phyloP scores from a whole-genome alignment of 1,140 invertebrate genomes.

The Tetragnatha versicolor region DNA sequence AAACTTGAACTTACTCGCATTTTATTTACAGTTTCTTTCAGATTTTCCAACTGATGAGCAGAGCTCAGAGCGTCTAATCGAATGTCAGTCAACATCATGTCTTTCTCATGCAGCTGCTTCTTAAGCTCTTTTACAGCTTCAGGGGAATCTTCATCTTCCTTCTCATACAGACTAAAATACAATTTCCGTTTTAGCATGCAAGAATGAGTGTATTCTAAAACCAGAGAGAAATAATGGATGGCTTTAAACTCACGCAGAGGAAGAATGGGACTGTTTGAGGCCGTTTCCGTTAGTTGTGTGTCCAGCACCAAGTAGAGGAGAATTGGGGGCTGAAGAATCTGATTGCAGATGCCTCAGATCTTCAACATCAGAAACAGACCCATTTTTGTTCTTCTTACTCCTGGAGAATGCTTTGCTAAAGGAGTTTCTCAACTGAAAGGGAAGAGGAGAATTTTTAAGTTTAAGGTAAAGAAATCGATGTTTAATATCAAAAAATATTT shows the following conservation, averaged over 20 bases:
- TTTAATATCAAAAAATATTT: too few species aligned
- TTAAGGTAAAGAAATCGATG: too few species aligned
- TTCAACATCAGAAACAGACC: slow-evolving; percentile 73
- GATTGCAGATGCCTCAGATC: slow-evolving; percentile 60
- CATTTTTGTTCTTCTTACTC: slow-evolving; percentile 72
- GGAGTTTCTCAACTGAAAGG: slow-evolving; percentile 80
- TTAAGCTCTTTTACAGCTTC: slow-evolving; percentile 61
- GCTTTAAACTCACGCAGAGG: slow-evolving; percentile 65
- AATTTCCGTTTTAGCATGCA: not conserved
- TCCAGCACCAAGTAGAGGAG: slow-evolving; percentile 60
- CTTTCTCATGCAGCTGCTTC: slow-evolving; percentile 88
- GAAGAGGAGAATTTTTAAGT: slow-evolving; percentile 20
- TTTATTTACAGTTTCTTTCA: slow-evolving; percentile 94
- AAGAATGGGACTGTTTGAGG: slow-evolving; percentile 67
- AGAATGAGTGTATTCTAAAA: not conserved
- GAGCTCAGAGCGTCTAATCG: slow-evolving; percentile 93
- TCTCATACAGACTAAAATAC: slow-evolving; percentile 58
- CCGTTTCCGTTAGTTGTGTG: slow-evolving; percentile 39
- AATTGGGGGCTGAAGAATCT: slow-evolving; percentile 58
- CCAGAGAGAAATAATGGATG: not conserved
- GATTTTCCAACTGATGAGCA: slow-evolving; percentile 93
- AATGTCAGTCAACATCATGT: slow-evolving; percentile 94
- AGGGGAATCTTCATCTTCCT: slow-evolving; percentile 57
- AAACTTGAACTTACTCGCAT: slow-evolving; percentile 77
- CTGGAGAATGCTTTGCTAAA: slow-evolving; percentile 97